These are phyloP conservation scores for Elanoides forficatus DNA, from an alignment of 2,113 vertebrate species.

Conservation along the genomic window DNA sequence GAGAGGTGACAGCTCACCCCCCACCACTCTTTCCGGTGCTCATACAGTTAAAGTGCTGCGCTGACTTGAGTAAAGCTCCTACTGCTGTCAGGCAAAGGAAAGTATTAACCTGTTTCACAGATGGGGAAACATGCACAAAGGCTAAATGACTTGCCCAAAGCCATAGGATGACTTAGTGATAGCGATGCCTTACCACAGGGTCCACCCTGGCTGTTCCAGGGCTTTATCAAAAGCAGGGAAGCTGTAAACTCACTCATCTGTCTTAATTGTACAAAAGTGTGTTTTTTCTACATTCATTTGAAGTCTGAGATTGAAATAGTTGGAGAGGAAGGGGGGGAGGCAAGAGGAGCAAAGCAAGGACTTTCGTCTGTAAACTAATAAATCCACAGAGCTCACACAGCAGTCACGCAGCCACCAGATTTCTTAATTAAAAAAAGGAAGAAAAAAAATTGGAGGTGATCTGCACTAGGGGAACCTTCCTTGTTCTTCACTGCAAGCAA, in stretches of 20 bases:
- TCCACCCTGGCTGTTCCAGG: background rate
- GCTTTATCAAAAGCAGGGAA: background rate
- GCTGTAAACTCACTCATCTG: background rate
- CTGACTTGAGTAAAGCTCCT: constrained; percentile 17
- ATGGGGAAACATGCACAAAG: constrained; percentile 10
- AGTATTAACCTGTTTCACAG: constrained; percentile 55
- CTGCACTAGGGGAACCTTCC: background rate
- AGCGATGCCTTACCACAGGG: background rate
- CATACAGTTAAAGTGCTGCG: background rate
- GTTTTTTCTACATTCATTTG: background rate
- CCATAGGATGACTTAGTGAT: background rate
- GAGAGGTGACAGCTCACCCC: background rate
- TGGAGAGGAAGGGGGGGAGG: background rate
- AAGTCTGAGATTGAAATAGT: background rate
- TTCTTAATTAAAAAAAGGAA: background rate
- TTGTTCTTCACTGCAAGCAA: background rate
- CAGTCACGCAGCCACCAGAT: rapidly evolving
- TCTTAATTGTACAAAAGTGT: background rate
- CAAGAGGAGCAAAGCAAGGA: background rate
- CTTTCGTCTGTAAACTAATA: background rate
- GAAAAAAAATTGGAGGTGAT: background rate
- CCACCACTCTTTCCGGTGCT: background rate
- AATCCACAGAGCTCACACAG: background rate
- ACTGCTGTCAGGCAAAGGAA: background rate
- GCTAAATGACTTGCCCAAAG: constrained; percentile 27